phyloP scores from a whole-genome alignment of 2,113 vertebrate genomes.

The Arvicanthis niloticus region DNA sequence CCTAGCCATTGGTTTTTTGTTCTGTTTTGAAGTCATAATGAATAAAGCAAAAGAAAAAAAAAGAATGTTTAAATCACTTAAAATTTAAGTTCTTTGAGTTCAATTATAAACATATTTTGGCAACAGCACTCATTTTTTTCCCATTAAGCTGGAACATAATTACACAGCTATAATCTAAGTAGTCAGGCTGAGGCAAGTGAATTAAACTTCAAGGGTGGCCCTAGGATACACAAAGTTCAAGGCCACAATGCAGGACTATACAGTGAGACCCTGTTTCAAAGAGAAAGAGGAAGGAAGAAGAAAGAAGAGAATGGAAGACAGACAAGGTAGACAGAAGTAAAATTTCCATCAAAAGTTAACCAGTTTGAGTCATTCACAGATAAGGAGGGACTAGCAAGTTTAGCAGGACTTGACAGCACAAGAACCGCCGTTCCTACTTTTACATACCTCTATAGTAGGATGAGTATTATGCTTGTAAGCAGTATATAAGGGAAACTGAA shows the following conservation, averaged over 20 bases:
- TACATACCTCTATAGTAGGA: constrained; percentile 97
- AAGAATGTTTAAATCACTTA: constrained; percentile 20
- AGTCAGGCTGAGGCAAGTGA: background rate
- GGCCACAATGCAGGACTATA: background rate
- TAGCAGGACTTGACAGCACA: background rate
- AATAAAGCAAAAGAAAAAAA: background rate
- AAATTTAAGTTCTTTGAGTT: constrained; percentile 37
- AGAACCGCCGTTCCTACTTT: constrained; percentile 67
- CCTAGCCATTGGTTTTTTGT: background rate
- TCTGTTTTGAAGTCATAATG: background rate
- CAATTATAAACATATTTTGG: constrained; percentile 10
- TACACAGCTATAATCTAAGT: background rate
- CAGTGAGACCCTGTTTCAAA: background rate
- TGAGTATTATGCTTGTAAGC: constrained; percentile 99
- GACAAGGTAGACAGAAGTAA: background rate
- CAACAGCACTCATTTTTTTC: background rate
- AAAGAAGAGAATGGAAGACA: background rate
- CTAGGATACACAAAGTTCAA: background rate
- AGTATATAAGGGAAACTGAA: constrained; percentile 99
- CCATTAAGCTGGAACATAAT: background rate
- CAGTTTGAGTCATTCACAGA: constrained; percentile 34
- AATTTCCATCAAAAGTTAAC: background rate
- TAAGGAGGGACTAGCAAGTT: constrained; percentile 31
- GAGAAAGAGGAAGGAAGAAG: background rate
- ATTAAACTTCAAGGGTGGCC: background rate